Base-by-base conservation (phyloP, 1,140 invertebrate genomes). In the Pachypeltis micranthus region DNA sequence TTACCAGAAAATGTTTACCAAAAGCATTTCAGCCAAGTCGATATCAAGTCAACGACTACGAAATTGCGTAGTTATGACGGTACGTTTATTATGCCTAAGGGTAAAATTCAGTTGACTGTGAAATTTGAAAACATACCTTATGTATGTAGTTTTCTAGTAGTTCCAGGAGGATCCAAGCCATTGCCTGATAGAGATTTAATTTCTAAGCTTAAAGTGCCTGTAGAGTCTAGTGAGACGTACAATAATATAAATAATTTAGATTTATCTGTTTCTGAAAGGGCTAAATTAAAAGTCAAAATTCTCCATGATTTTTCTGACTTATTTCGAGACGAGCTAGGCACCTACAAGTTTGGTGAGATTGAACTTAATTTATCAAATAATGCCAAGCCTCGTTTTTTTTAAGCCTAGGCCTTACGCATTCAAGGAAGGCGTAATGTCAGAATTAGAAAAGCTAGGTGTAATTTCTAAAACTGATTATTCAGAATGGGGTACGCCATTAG, bases 401-500 rank as follows among this genome's bases (percentile, higher is more conserved):
- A 39, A 72, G 29, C 65, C 66, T 0, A 60, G 74, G 10, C 70
- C 73, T 1, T 72, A 66, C 62, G 65, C 71, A 21, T 34, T 75
- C 19, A 64, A 60, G 29, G 51, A 64, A 2, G 67, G 70, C 57
- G 66, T 75, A 2, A 67, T 72, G 28, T 26, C 60, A 4, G 70
- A n/a, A n/a, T n/a, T n/a, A n/a, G 62, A 71, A 1, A 51, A 66
- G 29, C 56, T 73, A 34, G 67, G 63, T 24, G n/a, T 54, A 7
- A 68, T 75, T 4, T 34, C 65, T 24, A 61, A 59, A 31, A 69
- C 74, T 1, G 61, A 69, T 44, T 66, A 67, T 61, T 70, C 67
- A n/a, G 67, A 73, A 44, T 74, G 72, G 73, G 70, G 70, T 3
- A 59, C 71, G 7, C n/a, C n/a, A 73, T 70, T 10, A 14, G 72